Evolutionary conservation across 1,140 invertebrate genomes (phyloP), one percentile per base, ranked within the genome.

Genomic region (Micrasema minimum): DNA sequence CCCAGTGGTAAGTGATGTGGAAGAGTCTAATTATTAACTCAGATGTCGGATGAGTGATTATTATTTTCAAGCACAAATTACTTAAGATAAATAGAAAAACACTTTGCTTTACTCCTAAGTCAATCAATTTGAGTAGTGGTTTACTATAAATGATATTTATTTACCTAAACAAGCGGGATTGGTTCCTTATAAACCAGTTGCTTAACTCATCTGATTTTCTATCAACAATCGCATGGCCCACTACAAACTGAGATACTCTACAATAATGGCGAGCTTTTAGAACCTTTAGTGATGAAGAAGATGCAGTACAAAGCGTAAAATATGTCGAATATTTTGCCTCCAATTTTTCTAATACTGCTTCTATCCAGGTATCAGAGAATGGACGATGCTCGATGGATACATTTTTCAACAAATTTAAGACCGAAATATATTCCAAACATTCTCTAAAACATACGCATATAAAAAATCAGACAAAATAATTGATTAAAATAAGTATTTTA

Each of bases 161-260:
- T 57, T 45, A 72, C 70, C 70, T 61, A 38, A 72, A 72, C 9
- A 72, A 41, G 9, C 64, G 41, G 10, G 48, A 23, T 46, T 72
- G 64, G 35, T 61, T 67, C 31, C 41, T 37, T 2, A 72, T 7
- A 41, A 72, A 59, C 64, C 64, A 72, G 18, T 51, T 31, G 9
- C 9, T 31, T 0, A 61, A 12, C 12, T 37, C 38, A 18, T 22
- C 3, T 23, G 18, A 66, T 61, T 72, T 67, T 23, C 23, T 38
- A 62, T 67, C 61, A 10, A 67, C 55, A 31, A 67, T 23, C n/a
- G 51, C 26, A 23, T 72, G 64, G 11, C 41, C 55, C 3, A 67
- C 3, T 23, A 67, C n/a, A 48, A 61, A 72, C 20, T 59, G 31
- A 38, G 22, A 20, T 41, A 72, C 55, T 51, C 53, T 61, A 41